phyloP scores from a whole-genome alignment of 2,888 invertebrate species.

The Embidobia sp. region DNA sequence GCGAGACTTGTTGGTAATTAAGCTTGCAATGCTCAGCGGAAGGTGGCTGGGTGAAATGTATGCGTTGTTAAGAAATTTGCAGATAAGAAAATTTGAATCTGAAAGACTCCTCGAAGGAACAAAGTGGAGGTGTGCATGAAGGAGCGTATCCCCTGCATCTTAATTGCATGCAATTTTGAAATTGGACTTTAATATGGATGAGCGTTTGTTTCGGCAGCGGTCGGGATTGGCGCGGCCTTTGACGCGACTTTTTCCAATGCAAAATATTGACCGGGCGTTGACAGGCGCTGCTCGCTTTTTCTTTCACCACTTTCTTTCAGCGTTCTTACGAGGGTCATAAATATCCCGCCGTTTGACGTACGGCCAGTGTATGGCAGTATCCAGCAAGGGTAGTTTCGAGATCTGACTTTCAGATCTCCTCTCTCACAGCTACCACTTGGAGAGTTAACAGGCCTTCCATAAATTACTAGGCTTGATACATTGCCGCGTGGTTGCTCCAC shows the following conservation, averaged over 20 bases:
- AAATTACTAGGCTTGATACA: constrained; percentile 77
- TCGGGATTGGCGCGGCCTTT: constrained; percentile 14
- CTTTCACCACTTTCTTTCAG: constrained; percentile 7
- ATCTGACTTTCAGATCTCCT: constrained; percentile 77
- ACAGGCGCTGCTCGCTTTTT: constrained; percentile 5
- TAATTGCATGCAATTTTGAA: constrained; percentile 23
- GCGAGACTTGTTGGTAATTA: constrained; percentile 9
- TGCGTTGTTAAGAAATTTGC: constrained; percentile 17
- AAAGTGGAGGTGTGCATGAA: constrained; percentile 16
- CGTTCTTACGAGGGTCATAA: constrained; percentile 40
- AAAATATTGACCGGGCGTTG: constrained; percentile 10
- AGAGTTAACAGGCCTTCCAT: constrained; percentile 76
- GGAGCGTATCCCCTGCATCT: not conserved
- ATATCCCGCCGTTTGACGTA: constrained; percentile 35
- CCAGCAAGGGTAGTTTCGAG: constrained; percentile 66
- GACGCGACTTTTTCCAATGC: constrained; percentile 16
- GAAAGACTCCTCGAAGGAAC: constrained; percentile 11
- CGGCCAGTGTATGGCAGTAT: constrained; percentile 34
- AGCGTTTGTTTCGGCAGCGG: constrained; percentile 14
- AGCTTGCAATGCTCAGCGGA: not conserved
- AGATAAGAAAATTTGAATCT: constrained; percentile 47
- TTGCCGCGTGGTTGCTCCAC: constrained; percentile 74
- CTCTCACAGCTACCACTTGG: constrained; percentile 71
- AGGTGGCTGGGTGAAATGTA: not conserved
- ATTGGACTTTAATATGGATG: constrained; percentile 32